These are phyloP conservation scores for Symphodus melops DNA, from an alignment of 2,113 vertebrate genomes.

Conservation along the genomic window DNA sequence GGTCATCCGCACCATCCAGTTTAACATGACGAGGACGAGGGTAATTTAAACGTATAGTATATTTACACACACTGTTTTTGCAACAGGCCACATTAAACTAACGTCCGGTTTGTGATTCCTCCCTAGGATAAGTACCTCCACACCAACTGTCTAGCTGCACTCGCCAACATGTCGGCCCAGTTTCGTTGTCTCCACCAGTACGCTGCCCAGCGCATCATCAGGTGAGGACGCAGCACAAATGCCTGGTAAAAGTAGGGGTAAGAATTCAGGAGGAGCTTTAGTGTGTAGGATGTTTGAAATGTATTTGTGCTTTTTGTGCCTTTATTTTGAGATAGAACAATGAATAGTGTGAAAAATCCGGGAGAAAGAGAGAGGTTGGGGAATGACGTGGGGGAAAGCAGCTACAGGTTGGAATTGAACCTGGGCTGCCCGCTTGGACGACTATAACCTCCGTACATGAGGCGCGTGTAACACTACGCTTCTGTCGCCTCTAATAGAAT, in stretches of 20 bases:
- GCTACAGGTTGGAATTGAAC: too few species aligned
- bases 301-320: too few species aligned
- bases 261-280: not conserved
- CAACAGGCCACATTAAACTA: too few species aligned
- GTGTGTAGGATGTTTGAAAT: too few species aligned
- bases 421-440: too few species aligned
- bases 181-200: constrained; percentile 98
- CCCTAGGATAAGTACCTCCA: constrained; percentile 98
- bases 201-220: constrained; percentile 98
- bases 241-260: not conserved
- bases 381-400: too few species aligned
- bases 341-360: too few species aligned
- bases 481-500: too few species aligned
- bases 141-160: constrained; percentile 96
- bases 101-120: constrained; percentile 11
- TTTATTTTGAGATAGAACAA: too few species aligned
- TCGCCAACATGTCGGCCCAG: constrained; percentile 98
- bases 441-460: too few species aligned
- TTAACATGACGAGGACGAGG: constrained; percentile 99
- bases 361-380: too few species aligned
- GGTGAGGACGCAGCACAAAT: constrained; percentile 80
- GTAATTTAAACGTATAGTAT: constrained; percentile 74
- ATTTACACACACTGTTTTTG: not conserved
- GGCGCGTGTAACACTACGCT: too few species aligned
- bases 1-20: constrained; percentile 98